Evolutionary conservation across 2,113 vertebrate species (phyloP), one percentile per base, ranked within the genome.

Genomic region (Ochotona princeps): DNA sequence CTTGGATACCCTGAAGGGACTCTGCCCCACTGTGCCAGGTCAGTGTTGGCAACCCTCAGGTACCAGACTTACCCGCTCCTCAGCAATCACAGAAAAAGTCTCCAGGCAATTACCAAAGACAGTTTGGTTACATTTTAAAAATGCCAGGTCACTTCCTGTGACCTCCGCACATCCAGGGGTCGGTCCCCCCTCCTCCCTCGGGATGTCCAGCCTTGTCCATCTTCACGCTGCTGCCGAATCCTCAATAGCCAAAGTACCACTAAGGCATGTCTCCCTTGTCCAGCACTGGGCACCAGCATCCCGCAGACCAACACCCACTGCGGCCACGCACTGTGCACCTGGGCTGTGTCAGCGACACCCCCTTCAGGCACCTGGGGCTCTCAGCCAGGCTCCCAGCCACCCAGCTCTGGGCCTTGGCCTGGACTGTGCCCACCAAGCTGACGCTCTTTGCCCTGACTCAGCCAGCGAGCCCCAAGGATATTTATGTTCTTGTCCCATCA

Each of bases 361-460:
- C 47, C 7, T 88, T 67, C 35, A 7, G 20, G 32, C 4, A 47
- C 28, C 47, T 8, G 1, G 17, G 66, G 26, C 13, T 44, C 28
- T 20, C 14, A 13, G 1, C 26, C 32, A 2, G 6, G 32, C 5
- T 32, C 57, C 60, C 25, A 0, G 3, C 10, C 9, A 8, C 5
- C 25, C 11, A 0, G 8, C 3, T 1, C 2, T 8, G 9, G 3
- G 38, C 65, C 65, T 72, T 15, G 57, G 44, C 6, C 28, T 12
- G 7, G 3, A 51, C 63, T n/a, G 2, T 25, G 8, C 21, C 63
- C n/a, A 26, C 28, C n/a, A 26, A 38, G 12, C 4, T n/a, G 1
- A 30, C 4, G 21, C 72, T 18, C 20, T 47, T 35, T 14, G 2
- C 57, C 15, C 47, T 8, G 23, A 12, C 18, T n/a, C 61, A 18